Evolutionary conservation across 2,888 invertebrate species (phyloP).

Genomic region (Cantharis lateralis): DNA sequence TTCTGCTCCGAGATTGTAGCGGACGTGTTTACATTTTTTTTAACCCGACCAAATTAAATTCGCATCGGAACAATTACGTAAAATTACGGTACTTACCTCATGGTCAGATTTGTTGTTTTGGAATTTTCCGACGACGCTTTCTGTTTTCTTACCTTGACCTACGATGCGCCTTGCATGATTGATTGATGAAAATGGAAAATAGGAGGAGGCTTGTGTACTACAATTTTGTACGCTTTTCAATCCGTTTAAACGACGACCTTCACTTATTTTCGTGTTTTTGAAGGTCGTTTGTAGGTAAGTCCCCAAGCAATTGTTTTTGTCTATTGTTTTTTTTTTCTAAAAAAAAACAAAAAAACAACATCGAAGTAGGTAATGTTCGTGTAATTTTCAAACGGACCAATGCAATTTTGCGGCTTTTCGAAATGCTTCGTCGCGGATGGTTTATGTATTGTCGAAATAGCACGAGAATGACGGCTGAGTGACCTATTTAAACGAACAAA

Average conservation of each 20-base stretch:
- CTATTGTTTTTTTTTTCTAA: background rate
- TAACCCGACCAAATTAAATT: background rate
- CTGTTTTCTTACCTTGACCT: background rate
- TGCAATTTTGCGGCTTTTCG: background rate
- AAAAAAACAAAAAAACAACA: background rate
- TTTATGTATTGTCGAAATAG: background rate
- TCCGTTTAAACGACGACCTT: background rate
- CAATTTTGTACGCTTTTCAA: background rate
- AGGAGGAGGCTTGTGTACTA: background rate
- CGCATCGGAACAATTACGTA: background rate
- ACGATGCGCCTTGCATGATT: background rate
- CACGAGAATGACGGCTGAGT: background rate
- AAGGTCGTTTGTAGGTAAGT: background rate
- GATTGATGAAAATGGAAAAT: background rate
- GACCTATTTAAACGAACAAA: background rate
- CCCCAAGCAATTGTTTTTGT: background rate
- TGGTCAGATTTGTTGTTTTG: background rate
- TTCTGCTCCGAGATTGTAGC: background rate
- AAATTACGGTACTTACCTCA: background rate
- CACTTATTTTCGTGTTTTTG: background rate
- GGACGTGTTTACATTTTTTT: background rate
- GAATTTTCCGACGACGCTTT: background rate
- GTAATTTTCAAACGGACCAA: background rate
- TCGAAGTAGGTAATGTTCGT: background rate
- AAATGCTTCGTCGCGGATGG: background rate